Conservation (phyloP, 2,888 invertebrate genomes). For the Cantharis flavilabris region DNA sequence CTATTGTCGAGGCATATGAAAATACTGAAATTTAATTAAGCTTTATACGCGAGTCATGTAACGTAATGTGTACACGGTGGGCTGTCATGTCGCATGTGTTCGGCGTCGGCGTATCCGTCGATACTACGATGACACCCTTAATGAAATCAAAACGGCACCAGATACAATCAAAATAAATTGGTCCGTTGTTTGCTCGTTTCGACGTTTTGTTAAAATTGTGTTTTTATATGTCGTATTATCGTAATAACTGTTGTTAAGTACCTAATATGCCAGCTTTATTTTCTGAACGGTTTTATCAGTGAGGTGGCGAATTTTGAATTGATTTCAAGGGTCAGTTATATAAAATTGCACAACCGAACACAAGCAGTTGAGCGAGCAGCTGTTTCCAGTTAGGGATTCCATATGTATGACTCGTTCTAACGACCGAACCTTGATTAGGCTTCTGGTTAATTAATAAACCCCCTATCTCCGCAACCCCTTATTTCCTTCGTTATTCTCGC, state of each 20-base stretch:
- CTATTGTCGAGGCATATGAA: slow-evolving; percentile 41
- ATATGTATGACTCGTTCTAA: slow-evolving; percentile 39
- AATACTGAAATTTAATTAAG: slow-evolving; percentile 53
- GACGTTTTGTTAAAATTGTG: slow-evolving; percentile 46
- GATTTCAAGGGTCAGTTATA: slow-evolving; percentile 38
- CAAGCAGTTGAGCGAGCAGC: slow-evolving; percentile 35
- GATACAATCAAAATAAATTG: slow-evolving; percentile 53
- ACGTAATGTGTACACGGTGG: slow-evolving; percentile 44
- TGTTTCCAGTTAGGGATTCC: slow-evolving; percentile 39
- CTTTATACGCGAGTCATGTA: slow-evolving; percentile 49
- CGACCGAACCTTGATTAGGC: slow-evolving; percentile 58
- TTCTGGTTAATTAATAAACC: slow-evolving; percentile 64
- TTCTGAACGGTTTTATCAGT: slow-evolving; percentile 28
- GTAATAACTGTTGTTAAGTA: slow-evolving; percentile 35
- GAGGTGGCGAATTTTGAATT: slow-evolving; percentile 36
- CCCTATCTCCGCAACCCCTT: slow-evolving; percentile 49
- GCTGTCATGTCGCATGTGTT: slow-evolving; percentile 46
- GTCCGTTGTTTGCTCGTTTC: slow-evolving; percentile 37
- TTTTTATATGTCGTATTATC: slow-evolving; percentile 42
- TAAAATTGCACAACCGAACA: slow-evolving; percentile 30
- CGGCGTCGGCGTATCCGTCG: slow-evolving; percentile 44
- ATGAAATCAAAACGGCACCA: slow-evolving; percentile 54
- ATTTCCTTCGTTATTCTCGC: slow-evolving; percentile 51
- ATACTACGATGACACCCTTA: slow-evolving; percentile 51
- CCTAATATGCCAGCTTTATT: slow-evolving; percentile 25